These are phyloP conservation scores for Caenorhabditis angaria DNA, from an alignment of 2,888 invertebrate species.

Conservation along the genomic window DNA sequence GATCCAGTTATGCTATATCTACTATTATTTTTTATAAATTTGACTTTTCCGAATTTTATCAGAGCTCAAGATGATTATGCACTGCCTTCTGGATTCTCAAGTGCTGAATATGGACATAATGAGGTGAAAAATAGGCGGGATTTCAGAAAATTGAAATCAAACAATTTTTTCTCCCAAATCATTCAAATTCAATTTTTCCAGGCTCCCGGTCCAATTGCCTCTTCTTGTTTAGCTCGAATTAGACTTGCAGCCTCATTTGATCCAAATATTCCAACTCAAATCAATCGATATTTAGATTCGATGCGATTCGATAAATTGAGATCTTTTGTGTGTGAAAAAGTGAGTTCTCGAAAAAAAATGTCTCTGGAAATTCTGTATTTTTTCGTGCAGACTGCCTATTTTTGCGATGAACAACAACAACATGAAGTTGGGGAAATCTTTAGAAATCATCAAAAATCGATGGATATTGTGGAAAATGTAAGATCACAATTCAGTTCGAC, in stretches of 20 bases:
- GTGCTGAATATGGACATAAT: background rate
- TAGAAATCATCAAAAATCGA: constrained; percentile 22
- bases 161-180: too few species aligned
- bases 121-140: too few species aligned
- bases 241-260: constrained; percentile 42
- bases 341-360: constrained; percentile 8
- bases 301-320: constrained; percentile 35
- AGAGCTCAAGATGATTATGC: background rate
- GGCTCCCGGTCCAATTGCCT: background rate
- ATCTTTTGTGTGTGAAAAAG: constrained; percentile 38
- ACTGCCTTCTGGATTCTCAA: background rate
- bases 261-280: constrained; percentile 29
- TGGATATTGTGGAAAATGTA: constrained; percentile 32
- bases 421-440: constrained; percentile 35
- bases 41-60: background rate
- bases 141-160: too few species aligned
- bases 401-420: constrained; percentile 33
- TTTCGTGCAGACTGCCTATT: constrained; percentile 33
- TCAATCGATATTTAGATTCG: constrained; percentile 42
- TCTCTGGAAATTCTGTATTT: background rate
- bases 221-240: constrained; percentile 35
- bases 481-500: constrained; percentile 19
- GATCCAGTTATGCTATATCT: too few species aligned
- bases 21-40: too few species aligned
- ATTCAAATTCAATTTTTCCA: background rate